phyloP scores from a whole-genome alignment of 2,113 vertebrate genomes.

The Oreochromis aureus region DNA sequence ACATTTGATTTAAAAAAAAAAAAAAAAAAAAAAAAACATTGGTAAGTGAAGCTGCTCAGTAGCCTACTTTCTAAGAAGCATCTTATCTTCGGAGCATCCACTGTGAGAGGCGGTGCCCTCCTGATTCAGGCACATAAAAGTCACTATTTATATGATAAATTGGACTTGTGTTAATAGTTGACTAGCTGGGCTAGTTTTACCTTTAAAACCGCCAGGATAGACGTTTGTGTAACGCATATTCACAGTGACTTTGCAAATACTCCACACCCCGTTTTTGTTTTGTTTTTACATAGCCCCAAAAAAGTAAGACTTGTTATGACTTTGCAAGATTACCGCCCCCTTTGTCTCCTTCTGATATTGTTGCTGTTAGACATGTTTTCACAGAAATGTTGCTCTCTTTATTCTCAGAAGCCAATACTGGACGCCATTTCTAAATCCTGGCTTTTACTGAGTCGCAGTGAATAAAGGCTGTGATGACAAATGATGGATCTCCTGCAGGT shows the following conservation, averaged over 20 bases:
- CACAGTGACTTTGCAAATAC: neutral
- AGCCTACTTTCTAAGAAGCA: neutral
- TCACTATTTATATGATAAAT: neutral
- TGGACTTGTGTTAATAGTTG: neutral
- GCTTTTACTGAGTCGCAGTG: neutral
- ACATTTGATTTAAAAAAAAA: neutral
- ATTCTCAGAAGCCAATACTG: neutral
- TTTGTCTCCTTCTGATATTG: neutral
- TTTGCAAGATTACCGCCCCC: neutral
- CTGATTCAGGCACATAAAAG: neutral
- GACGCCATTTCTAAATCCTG: neutral
- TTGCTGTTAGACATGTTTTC: neutral
- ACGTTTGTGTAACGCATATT: neutral
- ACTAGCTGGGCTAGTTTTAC: neutral
- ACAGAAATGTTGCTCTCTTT: neutral
- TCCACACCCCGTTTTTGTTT: neutral
- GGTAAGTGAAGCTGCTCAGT: neutral
- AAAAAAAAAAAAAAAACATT: accelerated
- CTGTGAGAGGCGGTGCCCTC: neutral
- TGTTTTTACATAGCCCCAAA: neutral
- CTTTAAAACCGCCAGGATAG: neutral
- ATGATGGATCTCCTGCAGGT: neutral
- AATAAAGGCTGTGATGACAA: neutral
- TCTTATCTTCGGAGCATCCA: neutral
- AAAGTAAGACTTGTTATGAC: neutral